Percentiles rank a stretch among this genome's conserved stretches.
Evolutionary conservation across 2,113 vertebrate genomes (phyloP).

Genomic region (Myiozetetes cayanensis): DNA sequence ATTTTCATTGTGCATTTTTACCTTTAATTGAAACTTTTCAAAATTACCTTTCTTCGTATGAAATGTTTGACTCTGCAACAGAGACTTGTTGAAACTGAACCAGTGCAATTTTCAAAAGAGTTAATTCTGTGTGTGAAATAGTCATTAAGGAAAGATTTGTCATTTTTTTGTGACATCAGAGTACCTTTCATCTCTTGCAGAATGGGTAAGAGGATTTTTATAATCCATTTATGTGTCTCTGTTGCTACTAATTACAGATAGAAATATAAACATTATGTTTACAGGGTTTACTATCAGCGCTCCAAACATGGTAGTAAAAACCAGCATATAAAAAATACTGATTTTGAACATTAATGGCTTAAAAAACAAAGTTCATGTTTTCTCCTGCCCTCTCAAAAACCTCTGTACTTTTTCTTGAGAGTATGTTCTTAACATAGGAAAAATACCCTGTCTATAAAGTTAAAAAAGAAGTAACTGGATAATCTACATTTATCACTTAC

Average conservation of each 20-base stretch:
- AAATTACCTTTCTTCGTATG: background rate
- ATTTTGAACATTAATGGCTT: background rate
- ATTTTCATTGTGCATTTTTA: background rate
- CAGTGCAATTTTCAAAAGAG: background rate
- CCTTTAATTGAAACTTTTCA: background rate
- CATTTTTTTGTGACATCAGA: slow-evolving; percentile 37
- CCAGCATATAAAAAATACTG: background rate
- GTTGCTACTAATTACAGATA: background rate
- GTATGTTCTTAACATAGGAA: background rate
- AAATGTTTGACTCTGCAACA: background rate
- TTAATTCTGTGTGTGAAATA: background rate
- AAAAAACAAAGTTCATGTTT: background rate
- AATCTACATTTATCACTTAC: background rate
- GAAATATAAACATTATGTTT: background rate
- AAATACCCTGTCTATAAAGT: background rate
- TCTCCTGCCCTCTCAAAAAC: background rate
- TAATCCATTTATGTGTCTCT: background rate
- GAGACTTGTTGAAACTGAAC: background rate
- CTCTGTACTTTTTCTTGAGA: background rate
- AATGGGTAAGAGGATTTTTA: background rate
- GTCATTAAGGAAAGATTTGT: background rate
- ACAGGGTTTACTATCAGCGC: background rate
- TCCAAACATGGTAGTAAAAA: background rate
- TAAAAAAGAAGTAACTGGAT: background rate
- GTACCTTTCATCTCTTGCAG: slow-evolving; percentile 5